Evolutionary conservation across 1,140 invertebrate genomes (phyloP).

Genomic region (Cardiocondyla obscurior): DNA sequence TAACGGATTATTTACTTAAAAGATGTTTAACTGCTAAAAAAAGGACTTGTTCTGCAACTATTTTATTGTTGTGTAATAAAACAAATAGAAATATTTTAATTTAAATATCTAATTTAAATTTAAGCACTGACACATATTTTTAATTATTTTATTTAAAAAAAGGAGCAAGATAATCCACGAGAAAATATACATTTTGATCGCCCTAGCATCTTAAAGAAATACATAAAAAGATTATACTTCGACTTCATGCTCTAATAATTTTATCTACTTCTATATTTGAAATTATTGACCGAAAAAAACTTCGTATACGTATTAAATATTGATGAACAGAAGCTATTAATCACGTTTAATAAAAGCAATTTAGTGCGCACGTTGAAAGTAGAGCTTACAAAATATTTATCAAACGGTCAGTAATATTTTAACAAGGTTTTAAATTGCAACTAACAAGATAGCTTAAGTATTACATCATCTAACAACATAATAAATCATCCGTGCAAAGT

Average conservation of each 20-base stretch:
- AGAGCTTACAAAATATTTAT: not conserved
- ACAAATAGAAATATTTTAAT: not conserved
- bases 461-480: not conserved
- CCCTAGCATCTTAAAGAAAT: not conserved
- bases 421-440: not conserved
- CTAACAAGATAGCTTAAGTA: not conserved
- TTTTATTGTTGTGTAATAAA: not conserved
- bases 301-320: not conserved
- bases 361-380: not conserved
- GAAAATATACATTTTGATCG: conserved; percentile 22
- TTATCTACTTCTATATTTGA: not conserved
- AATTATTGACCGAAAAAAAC: not conserved
- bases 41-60: not conserved
- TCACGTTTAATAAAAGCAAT: not conserved
- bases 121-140: not conserved
- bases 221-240: not conserved
- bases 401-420: not conserved
- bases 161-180: conserved; percentile 55
- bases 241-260: not conserved
- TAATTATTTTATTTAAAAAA: not conserved
- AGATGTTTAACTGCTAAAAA: not conserved
- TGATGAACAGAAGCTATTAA: not conserved
- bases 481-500: not conserved
- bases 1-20: not conserved
- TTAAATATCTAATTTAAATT: not conserved